Conservation (phyloP, 2,888 invertebrate species). For the Ommatoiulus sabulosus region DNA sequence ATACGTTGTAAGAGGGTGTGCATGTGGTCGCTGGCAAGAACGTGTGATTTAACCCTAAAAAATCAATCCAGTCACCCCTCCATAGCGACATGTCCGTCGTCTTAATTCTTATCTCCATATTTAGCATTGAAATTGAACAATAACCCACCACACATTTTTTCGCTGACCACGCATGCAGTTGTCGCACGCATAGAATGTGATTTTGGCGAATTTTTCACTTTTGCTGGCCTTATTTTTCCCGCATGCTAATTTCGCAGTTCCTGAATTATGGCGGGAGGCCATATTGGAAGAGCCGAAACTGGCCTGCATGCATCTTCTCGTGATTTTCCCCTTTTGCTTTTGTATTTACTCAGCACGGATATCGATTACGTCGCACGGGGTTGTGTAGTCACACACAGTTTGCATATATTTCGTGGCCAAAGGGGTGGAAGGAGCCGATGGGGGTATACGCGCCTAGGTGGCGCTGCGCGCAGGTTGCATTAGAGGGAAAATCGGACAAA, state of each 20-base stretch:
- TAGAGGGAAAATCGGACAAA: not conserved
- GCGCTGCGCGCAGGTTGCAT: not conserved
- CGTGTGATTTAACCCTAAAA: not conserved
- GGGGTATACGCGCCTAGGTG: not conserved
- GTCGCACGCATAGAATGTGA: not conserved
- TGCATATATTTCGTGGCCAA: slow-evolving; percentile 40
- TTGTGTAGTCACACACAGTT: slow-evolving; percentile 30
- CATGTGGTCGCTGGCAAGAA: not conserved
- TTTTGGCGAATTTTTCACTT: not conserved
- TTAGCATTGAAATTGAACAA: slow-evolving; percentile 4
- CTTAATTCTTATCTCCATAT: not conserved
- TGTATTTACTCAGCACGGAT: slow-evolving; percentile 43
- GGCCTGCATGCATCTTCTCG: not conserved
- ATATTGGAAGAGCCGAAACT: slow-evolving; percentile 2
- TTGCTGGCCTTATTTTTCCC: not conserved
- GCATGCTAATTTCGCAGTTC: slow-evolving; percentile 23
- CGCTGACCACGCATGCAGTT: not conserved
- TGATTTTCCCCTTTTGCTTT: slow-evolving; percentile 43
- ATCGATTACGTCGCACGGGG: slow-evolving; percentile 30
- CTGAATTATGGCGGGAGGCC: slow-evolving; percentile 31
- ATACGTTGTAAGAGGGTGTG: not conserved
- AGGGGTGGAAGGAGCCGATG: slow-evolving; percentile 16
- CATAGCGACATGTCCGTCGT: not conserved
- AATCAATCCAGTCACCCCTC: not conserved
- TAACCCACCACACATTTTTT: not conserved